Evolutionary conservation across 2,797 vertebrate species (phyloP).

Genomic region (Etheostoma nigrum): DNA sequence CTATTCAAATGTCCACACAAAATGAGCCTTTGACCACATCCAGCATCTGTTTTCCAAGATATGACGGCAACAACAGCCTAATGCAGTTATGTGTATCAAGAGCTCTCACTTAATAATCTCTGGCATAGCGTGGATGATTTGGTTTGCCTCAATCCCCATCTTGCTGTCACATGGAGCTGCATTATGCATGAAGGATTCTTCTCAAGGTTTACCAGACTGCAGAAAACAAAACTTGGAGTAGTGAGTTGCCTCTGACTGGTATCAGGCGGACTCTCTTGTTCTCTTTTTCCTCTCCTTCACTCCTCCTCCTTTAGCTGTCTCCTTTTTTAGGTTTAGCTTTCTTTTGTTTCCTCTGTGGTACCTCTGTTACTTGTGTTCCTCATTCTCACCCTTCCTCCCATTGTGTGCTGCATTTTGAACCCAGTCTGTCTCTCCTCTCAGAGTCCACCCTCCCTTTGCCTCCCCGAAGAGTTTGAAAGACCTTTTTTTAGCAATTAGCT

Average conservation of each 20-base stretch:
- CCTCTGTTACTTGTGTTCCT: conserved; percentile 26
- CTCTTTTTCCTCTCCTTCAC: background rate
- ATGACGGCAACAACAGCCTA: conserved; percentile 37
- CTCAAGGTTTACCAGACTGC: conserved; percentile 49
- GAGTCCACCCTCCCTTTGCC: conserved; percentile 26
- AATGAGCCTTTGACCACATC: conserved; percentile 23
- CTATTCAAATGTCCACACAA: background rate
- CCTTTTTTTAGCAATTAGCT: conserved; percentile 62
- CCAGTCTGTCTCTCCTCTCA: conserved; percentile 35
- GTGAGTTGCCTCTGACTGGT: background rate
- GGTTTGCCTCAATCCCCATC: conserved; percentile 46
- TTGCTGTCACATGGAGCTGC: conserved; percentile 58
- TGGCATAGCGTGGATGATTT: conserved; percentile 56
- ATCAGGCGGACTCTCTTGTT: background rate
- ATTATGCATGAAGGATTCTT: conserved; percentile 60
- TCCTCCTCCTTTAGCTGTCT: conserved; percentile 20
- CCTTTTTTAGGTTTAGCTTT: background rate
- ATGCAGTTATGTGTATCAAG: conserved; percentile 29
- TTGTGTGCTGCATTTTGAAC: conserved; percentile 31
- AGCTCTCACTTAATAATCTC: conserved; percentile 48
- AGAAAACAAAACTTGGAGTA: conserved; percentile 47
- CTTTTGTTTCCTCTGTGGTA: conserved; percentile 3
- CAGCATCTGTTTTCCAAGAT: conserved; percentile 44
- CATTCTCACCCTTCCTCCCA: conserved; percentile 12
- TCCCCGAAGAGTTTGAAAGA: conserved; percentile 47